Conservation (phyloP, 1,140 invertebrate species). For the Ganaspis sp. region DNA sequence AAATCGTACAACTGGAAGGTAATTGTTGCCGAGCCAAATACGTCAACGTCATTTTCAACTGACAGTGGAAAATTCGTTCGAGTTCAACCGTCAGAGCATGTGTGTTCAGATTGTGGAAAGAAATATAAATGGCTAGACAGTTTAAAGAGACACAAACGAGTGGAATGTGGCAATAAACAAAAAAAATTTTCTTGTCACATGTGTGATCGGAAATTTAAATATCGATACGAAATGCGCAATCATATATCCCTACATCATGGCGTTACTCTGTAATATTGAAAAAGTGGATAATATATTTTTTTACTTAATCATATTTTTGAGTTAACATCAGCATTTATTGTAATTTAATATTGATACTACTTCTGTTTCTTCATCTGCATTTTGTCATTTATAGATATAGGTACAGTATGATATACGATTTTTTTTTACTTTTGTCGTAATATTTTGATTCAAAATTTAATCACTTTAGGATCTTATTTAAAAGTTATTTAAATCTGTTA, state of each 20-base stretch:
- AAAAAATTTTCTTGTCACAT: constrained; percentile 64
- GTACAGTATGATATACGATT: too few species aligned
- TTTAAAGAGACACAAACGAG: constrained; percentile 75
- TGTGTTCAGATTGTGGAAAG: constrained; percentile 70
- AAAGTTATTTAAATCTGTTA: too few species aligned
- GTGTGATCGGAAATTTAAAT: constrained; percentile 69
- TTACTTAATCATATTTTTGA: too few species aligned
- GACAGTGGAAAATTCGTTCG: constrained; percentile 39
- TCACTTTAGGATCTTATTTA: too few species aligned
- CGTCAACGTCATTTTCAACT: not conserved
- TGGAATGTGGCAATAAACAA: constrained; percentile 77
- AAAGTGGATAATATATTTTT: not conserved
- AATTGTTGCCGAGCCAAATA: not conserved
- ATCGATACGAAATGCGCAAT: constrained; percentile 69
- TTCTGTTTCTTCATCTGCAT: too few species aligned
- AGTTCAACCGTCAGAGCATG: constrained; percentile 45
- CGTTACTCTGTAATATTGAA: not conserved
- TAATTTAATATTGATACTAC: too few species aligned
- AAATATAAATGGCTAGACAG: constrained; percentile 76
- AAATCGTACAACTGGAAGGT: constrained; percentile 25
- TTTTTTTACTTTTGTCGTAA: too few species aligned
- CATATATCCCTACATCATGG: constrained; percentile 62
- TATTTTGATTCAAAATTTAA: too few species aligned
- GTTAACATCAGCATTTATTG: too few species aligned
- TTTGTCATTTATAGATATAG: too few species aligned